Base-by-base conservation (phyloP, 2,888 invertebrate genomes). In the Brenthis daphne region DNA sequence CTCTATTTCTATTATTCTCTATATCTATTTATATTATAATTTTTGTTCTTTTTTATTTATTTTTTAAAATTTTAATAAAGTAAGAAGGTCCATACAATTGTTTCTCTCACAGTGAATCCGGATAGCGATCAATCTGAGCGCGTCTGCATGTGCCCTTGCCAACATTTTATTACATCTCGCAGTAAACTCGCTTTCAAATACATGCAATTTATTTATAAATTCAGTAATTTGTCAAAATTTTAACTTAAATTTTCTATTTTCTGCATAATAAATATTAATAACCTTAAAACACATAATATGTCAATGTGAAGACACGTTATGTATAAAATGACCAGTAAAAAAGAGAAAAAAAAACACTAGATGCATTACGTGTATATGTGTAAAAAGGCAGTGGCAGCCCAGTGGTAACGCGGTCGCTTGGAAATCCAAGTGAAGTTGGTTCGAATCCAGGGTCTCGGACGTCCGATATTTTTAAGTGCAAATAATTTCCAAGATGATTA, bases 41-140 rank as follows among this genome's bases (percentile, higher is more conserved):
- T 29, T 51, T 51, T 51, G 20, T n/a, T 4, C 29, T 29, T 29
- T 29, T 16, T 29, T 29, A 4, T 24, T 24, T 29, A 29, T 29
- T 29, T 29, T 16, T 16, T 16, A 47, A 13, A 6, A 20, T 2
- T 54, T 47, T 20, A 20, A 20, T 20, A 20, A 12, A 11, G 33
- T 24, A 5, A 55, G 14, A 14, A 55, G 16, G 6, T 81, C 84
- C 78, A 77, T 43, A 65, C 29, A 67, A 76, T 33, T 6, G 76
- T 75, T 60, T 72, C 78, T 56, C 77, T 75, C 77, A 77, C 80
- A 85, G 83, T 85, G 86, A 83, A 82, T 70, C 29, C 37, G 81
- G 87, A 88, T 88, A 85, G 80, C 79, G 83, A 89, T 89, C 88
- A 84, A 82, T 83, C 80, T 82, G 82, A 80, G 84, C 79, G 81